Percentiles rank a stretch among this genome's conserved stretches.
Evolutionary conservation across 2,797 vertebrate genomes (phyloP).

Genomic region (Hipposideros larvatus): DNA sequence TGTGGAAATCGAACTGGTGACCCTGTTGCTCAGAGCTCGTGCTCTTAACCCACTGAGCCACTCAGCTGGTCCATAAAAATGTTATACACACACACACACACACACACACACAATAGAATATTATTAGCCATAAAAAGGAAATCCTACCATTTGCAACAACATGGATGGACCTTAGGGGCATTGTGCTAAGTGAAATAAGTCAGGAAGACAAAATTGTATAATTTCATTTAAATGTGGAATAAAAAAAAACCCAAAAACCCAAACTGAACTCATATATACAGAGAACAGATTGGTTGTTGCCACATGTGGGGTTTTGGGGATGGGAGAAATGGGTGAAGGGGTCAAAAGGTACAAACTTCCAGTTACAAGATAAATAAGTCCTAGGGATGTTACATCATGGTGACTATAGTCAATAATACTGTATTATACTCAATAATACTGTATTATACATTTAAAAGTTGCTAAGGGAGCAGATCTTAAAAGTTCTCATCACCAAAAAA

Average conservation of each 20-base stretch:
- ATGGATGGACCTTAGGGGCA: background rate
- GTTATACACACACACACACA: too few species aligned
- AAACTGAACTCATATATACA: background rate
- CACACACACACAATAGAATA: background rate
- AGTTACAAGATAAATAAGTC: background rate
- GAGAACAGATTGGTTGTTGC: background rate
- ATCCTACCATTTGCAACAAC: background rate
- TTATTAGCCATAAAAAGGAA: background rate
- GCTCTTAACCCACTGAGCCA: too few species aligned
- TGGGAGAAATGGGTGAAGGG: background rate
- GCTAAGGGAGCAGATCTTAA: background rate
- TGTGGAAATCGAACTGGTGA: too few species aligned
- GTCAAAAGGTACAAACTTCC: background rate
- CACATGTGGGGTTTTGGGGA: background rate
- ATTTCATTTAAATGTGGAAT: background rate
- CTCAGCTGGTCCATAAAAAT: too few species aligned
- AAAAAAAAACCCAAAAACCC: background rate
- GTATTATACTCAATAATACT: background rate
- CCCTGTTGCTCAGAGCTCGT: too few species aligned
- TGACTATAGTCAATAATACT: background rate
- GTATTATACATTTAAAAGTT: background rate
- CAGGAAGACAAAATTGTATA: background rate
- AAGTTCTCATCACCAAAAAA: background rate
- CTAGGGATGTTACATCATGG: background rate
- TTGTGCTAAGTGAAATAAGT: background rate